Percentiles rank a stretch among this genome's conserved stretches.
Evolutionary conservation across 1,140 invertebrate genomes (phyloP).

Genomic region (Neodiprion pinetum): DNA sequence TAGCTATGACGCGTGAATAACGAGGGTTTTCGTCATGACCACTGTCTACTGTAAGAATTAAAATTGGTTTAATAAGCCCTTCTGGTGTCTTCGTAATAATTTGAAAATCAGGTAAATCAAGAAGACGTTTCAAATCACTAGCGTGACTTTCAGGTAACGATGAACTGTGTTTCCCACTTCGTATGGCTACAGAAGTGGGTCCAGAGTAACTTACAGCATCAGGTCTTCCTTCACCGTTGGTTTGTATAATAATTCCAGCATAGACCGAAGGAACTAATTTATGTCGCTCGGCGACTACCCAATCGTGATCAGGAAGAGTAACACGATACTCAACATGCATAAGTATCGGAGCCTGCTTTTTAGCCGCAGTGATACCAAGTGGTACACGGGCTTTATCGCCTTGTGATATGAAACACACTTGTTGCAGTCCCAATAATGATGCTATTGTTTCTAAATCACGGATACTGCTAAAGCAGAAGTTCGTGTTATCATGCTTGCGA

Average conservation of each 20-base stretch:
- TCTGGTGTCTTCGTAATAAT: constrained; percentile 28
- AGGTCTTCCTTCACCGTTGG: constrained; percentile 36
- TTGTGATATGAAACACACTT: constrained; percentile 27
- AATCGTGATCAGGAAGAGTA: constrained; percentile 58
- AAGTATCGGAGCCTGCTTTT: constrained; percentile 37
- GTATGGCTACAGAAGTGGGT: constrained; percentile 52
- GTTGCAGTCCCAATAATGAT: constrained; percentile 23
- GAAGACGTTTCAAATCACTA: constrained; percentile 43
- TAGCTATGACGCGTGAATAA: constrained; percentile 37
- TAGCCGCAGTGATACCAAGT: constrained; percentile 52
- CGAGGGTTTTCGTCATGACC: constrained; percentile 56
- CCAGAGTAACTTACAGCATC: constrained; percentile 44
- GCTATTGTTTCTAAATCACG: constrained; percentile 18
- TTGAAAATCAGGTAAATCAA: constrained; percentile 36
- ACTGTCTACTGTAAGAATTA: constrained; percentile 50
- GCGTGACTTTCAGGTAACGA: constrained; percentile 46
- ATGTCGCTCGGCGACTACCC: constrained; percentile 48
- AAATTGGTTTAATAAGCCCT: constrained; percentile 47
- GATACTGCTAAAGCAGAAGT: constrained; percentile 22
- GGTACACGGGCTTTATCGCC: constrained; percentile 56
- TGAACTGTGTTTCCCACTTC: constrained; percentile 44
- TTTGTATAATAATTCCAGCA: constrained; percentile 38
- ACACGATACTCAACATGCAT: constrained; percentile 51
- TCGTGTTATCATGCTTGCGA: constrained; percentile 15
- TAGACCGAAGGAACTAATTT: constrained; percentile 50